Conservation (phyloP, 2,797 vertebrate species). For the Siniperca scherzeri region DNA sequence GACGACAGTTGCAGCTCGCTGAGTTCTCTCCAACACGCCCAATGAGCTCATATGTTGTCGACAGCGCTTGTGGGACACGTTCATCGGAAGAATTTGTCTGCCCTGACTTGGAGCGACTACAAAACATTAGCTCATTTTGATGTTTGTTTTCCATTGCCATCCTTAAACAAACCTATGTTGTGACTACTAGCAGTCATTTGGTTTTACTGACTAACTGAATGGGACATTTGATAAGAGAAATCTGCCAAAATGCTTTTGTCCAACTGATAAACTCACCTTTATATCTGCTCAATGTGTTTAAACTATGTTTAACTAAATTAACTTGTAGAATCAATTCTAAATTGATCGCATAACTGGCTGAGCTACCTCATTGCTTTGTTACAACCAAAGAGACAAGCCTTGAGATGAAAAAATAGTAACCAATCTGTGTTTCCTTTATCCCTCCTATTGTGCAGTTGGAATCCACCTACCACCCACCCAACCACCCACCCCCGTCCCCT, state of each 20-base stretch:
- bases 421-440: conserved; percentile 52
- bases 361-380: conserved; percentile 9
- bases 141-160: conserved; percentile 56
- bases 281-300: background rate
- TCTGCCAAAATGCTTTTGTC: background rate
- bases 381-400: conserved; percentile 29
- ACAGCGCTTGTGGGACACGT: conserved; percentile 65
- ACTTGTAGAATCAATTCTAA: conserved; percentile 1
- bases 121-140: conserved; percentile 58
- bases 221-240: background rate
- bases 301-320: background rate
- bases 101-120: conserved; percentile 58
- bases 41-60: conserved; percentile 73
- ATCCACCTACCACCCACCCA: conserved; percentile 32
- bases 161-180: conserved; percentile 47
- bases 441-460: conserved; percentile 64
- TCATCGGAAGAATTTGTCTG: conserved; percentile 70
- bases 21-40: conserved; percentile 69
- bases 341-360: conserved; percentile 14
- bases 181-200: background rate
- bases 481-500: background rate
- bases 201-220: conserved; percentile 1
- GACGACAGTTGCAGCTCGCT: conserved; percentile 58
- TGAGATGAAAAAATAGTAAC: conserved; percentile 24
- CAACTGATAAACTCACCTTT: background rate